phyloP scores from a whole-genome alignment of 2,797 vertebrate genomes.

The Allobates femoralis region DNA sequence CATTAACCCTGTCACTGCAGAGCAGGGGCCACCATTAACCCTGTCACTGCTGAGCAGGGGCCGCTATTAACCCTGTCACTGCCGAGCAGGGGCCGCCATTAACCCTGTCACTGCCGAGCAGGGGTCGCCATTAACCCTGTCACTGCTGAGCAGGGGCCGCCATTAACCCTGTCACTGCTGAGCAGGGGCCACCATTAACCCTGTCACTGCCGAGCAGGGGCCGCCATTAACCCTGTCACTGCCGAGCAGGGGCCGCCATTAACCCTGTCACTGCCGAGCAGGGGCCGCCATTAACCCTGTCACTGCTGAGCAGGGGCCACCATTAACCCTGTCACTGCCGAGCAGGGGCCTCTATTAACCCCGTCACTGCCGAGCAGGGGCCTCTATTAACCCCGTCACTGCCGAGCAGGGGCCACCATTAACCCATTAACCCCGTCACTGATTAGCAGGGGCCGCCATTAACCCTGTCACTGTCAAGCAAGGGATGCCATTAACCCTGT shows the following conservation, averaged over 20 bases:
- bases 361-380: no score
- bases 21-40: no score
- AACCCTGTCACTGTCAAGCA: not conserved
- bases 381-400: no score
- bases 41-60: no score
- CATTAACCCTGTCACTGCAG: no score
- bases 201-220: no score
- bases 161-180: conserved; percentile 2
- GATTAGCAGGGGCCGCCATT: no score
- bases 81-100: not conserved
- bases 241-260: not conserved
- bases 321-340: conserved; percentile 8
- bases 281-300: not conserved
- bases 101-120: not conserved
- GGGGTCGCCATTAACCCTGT: not conserved
- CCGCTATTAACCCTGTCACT: no score
- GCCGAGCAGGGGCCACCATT: not conserved
- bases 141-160: not conserved
- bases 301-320: not conserved
- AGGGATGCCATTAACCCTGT: no score
- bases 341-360: no score
- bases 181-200: no score
- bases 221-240: conserved; percentile 10
- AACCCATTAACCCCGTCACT: conserved; percentile 20
- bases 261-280: not conserved